A percentile compares a stretch with the other conserved stretches of the same genome.
Conservation (phyloP, 2,797 vertebrate species). For the Mionectes olivaceus region DNA sequence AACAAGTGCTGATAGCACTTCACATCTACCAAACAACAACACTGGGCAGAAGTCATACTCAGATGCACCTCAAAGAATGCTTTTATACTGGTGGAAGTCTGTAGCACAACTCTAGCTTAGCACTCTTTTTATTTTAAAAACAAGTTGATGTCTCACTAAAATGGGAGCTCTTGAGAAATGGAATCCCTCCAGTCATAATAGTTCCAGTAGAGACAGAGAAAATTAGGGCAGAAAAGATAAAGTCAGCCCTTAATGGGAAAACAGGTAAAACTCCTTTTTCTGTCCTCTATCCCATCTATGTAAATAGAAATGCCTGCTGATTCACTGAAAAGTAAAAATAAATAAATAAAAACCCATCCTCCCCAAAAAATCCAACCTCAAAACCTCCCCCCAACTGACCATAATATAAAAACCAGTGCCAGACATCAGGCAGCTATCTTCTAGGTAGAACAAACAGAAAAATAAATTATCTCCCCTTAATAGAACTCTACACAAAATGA, state of each 20-base stretch:
- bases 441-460: neutral
- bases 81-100: neutral
- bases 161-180: neutral
- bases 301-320: neutral
- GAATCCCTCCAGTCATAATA: neutral
- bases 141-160: neutral
- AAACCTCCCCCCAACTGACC: neutral
- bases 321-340: neutral
- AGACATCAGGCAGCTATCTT: slow-evolving; percentile 5
- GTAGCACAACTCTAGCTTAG: neutral
- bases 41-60: neutral
- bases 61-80: neutral
- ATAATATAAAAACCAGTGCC: neutral
- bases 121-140: neutral
- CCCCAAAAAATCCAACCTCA: no score
- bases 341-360: neutral
- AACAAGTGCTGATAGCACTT: neutral
- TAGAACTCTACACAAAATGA: neutral
- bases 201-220: neutral
- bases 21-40: neutral
- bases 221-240: neutral
- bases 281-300: neutral
- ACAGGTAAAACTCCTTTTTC: neutral
- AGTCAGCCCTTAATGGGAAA: neutral
- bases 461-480: neutral